A percentile compares a stretch with the other conserved stretches of the same genome.
Conservation (phyloP, 2,113 vertebrate genomes). For the Rhabdornis inornatus region DNA sequence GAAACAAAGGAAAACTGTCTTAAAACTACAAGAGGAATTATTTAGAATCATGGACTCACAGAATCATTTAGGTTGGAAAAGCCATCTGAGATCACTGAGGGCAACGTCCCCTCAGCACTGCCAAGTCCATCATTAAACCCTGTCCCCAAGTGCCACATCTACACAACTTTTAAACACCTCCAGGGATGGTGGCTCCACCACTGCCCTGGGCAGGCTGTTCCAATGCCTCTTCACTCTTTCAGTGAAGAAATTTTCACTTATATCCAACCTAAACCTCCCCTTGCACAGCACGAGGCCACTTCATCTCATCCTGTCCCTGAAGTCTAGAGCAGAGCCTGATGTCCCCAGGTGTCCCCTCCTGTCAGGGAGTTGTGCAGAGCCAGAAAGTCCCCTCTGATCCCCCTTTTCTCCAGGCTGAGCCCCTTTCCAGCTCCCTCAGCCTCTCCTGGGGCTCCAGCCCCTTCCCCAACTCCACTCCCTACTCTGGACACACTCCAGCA, state of each 20-base stretch:
- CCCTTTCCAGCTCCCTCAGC: not conserved
- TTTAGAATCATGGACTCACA: not conserved
- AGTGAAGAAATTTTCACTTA: not conserved
- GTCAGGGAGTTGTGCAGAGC: not conserved
- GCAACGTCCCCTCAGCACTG: not conserved
- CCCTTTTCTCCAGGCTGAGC: not conserved
- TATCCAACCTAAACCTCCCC: not conserved
- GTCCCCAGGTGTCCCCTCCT: not conserved
- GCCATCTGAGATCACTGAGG: not conserved
- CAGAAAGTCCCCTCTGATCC: not conserved
- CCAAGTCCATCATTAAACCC: not conserved
- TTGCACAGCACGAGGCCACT: rapidly evolving
- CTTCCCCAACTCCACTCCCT: rapidly evolving
- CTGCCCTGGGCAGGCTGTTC: not conserved
- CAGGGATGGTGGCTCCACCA: not conserved
- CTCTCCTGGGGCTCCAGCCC: rapidly evolving
- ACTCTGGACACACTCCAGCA: rapidly evolving
- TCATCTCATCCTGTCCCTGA: rapidly evolving
- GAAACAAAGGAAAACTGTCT: not conserved
- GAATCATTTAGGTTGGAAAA: not conserved
- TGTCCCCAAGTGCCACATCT: not conserved
- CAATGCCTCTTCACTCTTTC: not conserved
- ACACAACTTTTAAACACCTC: not conserved
- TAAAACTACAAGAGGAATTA: not conserved
- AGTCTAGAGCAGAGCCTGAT: not conserved